Base-by-base conservation (phyloP, 2,113 vertebrate genomes). In the Empidonax traillii region DNA sequence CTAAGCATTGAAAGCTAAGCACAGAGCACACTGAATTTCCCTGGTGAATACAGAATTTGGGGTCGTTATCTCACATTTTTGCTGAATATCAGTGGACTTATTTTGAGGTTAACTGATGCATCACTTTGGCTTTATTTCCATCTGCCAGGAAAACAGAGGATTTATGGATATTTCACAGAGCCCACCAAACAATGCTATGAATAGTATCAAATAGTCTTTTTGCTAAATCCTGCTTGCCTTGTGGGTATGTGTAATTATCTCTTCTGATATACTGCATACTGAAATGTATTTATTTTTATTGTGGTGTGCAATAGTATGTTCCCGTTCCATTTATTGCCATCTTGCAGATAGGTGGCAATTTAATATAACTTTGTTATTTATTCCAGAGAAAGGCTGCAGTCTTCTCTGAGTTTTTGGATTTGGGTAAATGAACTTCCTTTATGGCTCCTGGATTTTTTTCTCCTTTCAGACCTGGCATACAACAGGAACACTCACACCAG, bases 71-170 rank as follows among this genome's bases (percentile, higher is more conserved):
- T 86, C 67, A 30, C 68, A n/a, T 94, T 97, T 89, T 80, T 87
- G 84, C 46, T 95, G 89, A 95, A 94, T 94, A 95, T 69, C 53
- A 49, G 41, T 63, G 73, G 68, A 69, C 9, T 9, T 74, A 77
- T 80, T 94, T 93, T 91, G 77, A 85, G 46, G 67, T 31, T 93
- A 91, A 87, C 74, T 94, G 73, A 81, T 69, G 59, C 66, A 93
- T 95, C 49, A 44, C 81, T 91, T 96, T 84, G 35, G 25, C 69
- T 96, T 96, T 96, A 85, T 96, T 96, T 97, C 81, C 49, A 80
- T 85, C 76, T 96, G 47, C 23, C 66, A 91, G 73, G 68, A 56
- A 96, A 93, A 71, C n/a, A 43, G 85, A 96, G 93, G 82, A 95
- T 93, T 94, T 85, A 97, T 82, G 85, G 47, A 15, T 67, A 17